A percentile compares a stretch with the other conserved stretches of the same genome.
Conservation (phyloP, 2,113 vertebrate genomes). For the Corythaixoides concolor region DNA sequence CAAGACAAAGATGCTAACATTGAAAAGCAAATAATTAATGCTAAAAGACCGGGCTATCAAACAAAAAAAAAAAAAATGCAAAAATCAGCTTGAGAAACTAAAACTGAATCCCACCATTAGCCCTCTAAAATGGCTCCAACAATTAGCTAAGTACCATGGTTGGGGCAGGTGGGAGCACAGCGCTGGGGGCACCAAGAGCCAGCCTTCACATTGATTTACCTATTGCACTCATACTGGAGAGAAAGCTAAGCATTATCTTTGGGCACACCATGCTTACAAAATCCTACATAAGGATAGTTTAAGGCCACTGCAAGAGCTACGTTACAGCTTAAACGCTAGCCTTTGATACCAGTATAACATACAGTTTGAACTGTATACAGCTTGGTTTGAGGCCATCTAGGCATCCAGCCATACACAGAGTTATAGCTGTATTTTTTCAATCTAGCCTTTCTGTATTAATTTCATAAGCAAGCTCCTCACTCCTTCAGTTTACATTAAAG, state of each 20-base stretch:
- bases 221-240: background rate
- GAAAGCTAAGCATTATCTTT: background rate
- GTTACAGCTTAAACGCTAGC: background rate
- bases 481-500: conserved; percentile 47
- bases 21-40: background rate
- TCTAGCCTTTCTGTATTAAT: background rate
- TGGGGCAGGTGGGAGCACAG: background rate
- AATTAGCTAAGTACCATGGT: background rate
- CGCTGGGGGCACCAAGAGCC: background rate
- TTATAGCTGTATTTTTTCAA: background rate
- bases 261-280: background rate
- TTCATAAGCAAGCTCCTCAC: background rate
- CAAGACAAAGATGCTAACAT: background rate
- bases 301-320: background rate
- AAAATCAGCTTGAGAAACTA: background rate
- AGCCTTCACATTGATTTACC: background rate
- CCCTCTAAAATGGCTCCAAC: background rate
- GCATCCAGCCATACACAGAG: background rate
- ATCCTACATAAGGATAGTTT: background rate
- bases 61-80: background rate
- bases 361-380: background rate
- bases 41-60: background rate
- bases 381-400: background rate
- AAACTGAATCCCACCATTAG: background rate
- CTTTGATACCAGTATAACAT: background rate